Evolutionary conservation across 1,140 invertebrate genomes (phyloP).

Genomic region (Nilaparvata lugens): DNA sequence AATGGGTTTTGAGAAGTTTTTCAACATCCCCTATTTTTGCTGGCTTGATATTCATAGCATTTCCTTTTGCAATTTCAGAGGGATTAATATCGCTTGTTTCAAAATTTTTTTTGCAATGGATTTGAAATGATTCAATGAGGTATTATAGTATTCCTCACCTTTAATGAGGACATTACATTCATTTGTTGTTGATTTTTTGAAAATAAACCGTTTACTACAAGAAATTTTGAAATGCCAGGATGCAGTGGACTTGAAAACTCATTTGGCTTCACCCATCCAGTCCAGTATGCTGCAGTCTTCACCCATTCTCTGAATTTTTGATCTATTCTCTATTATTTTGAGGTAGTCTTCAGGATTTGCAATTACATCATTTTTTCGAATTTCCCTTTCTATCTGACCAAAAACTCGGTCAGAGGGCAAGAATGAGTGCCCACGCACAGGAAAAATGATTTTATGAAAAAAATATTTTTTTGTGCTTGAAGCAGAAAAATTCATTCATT

Average conservation of each 20-base stretch:
- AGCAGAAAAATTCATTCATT: too few relatives aligned
- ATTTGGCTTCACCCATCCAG: not conserved
- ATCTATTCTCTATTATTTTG: not conserved
- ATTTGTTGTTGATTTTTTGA: too few relatives aligned
- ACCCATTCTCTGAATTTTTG: not conserved
- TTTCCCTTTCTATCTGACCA: not conserved
- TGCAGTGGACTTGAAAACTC: not conserved
- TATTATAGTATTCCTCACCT: too few relatives aligned
- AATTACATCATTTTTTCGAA: not conserved
- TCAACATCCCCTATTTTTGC: too few relatives aligned
- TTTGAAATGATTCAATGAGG: too few relatives aligned
- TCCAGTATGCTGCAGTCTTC: not conserved
- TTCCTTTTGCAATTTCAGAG: too few relatives aligned
- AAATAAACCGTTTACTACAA: not conserved
- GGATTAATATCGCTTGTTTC: too few relatives aligned
- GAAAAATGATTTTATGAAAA: not conserved
- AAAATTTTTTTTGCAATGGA: too few relatives aligned
- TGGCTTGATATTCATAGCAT: too few relatives aligned
- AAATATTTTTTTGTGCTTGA: not conserved
- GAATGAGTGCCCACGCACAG: too few relatives aligned
- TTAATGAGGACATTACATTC: too few relatives aligned
- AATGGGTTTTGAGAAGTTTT: too few relatives aligned
- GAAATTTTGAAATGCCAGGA: not conserved
- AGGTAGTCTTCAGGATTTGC: not conserved
- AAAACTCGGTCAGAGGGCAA: not conserved